Conservation (phyloP, 1,140 invertebrate species). For the Formica selysi region DNA sequence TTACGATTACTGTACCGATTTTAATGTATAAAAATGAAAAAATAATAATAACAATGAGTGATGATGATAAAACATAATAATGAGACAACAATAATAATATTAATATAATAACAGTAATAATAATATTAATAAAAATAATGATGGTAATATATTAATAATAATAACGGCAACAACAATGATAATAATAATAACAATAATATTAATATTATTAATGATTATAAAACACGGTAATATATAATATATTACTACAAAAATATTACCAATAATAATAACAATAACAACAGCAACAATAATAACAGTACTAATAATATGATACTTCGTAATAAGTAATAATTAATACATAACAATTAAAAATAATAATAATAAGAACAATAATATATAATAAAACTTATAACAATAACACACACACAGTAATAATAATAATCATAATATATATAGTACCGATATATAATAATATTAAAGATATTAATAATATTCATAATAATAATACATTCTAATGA, state of each 20-base stretch:
- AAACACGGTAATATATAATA: constrained; percentile 49
- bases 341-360: constrained; percentile 56
- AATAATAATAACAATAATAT: constrained; percentile 62
- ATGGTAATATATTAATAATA: constrained; percentile 52
- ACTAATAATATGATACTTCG: constrained; percentile 38
- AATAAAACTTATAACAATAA: constrained; percentile 38
- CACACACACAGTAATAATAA: constrained; percentile 34
- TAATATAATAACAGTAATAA: constrained; percentile 40
- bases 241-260: constrained; percentile 58
- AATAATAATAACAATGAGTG: constrained; percentile 47
- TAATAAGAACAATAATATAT: constrained; percentile 62
- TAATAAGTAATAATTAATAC: constrained; percentile 60
- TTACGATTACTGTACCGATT: constrained; percentile 67
- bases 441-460: constrained; percentile 48
- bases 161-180: constrained; percentile 51
- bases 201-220: constrained; percentile 59
- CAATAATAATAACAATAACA: constrained; percentile 59
- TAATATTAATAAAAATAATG: constrained; percentile 33
- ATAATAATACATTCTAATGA: constrained; percentile 30
- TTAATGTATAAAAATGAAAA: constrained; percentile 65
- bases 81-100: constrained; percentile 45
- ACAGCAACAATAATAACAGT: constrained; percentile 39
- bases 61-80: constrained; percentile 38
- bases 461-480: constrained; percentile 61
- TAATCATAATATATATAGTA: constrained; percentile 61